Base-by-base conservation (phyloP, 2,797 vertebrate species). In the Hirundo rustica region DNA sequence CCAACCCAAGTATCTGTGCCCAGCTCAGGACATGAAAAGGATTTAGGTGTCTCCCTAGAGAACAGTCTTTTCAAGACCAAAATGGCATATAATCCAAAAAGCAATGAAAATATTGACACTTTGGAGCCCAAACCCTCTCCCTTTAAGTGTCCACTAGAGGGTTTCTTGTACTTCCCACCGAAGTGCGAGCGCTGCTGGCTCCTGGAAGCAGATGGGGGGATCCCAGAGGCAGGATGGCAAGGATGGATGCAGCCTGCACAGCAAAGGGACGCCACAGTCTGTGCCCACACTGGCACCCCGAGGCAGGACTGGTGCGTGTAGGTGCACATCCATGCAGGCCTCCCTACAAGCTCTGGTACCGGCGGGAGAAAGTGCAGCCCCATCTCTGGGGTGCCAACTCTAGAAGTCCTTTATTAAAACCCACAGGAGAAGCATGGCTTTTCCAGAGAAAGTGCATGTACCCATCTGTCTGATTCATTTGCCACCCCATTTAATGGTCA, bases 91-190 rank as follows among this genome's bases (percentile, higher is more conserved):
- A 86, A 65, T 27, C 38, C 18, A 36, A 64, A 40, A n/a, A 76
- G 40, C 13, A 67, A 70, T 81, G 42, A 75, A 89, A 89, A n/a
- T 34, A 64, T 36, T 76, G 60, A 13, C 42, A 23, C 71, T 76
- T 75, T 5, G 11, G 45, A 92, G 47, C 30, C 48, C 58, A 64
- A 78, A 62, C 47, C 50, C 0, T 0, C 67, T 96, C 93, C 27
- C 87, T 75, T 34, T 78, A 20, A 87, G 40, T 67, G 95, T 96
- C 96, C 96, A 94, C 96, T 95, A 97, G 96, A 95, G 96, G 96
- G 96, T 93, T 94, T 96, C 96, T 97, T 97, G 96, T 94, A 74
- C 95, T 96, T 88, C 25, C 71, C 73, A 79, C 60, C 0, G 5
- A 50, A 92, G 57, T 19, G 42, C 16, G 6, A 32, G 50, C 42